phyloP scores from a whole-genome alignment of 2,797 vertebrate genomes.

The Rhabdophis nuchalis region DNA sequence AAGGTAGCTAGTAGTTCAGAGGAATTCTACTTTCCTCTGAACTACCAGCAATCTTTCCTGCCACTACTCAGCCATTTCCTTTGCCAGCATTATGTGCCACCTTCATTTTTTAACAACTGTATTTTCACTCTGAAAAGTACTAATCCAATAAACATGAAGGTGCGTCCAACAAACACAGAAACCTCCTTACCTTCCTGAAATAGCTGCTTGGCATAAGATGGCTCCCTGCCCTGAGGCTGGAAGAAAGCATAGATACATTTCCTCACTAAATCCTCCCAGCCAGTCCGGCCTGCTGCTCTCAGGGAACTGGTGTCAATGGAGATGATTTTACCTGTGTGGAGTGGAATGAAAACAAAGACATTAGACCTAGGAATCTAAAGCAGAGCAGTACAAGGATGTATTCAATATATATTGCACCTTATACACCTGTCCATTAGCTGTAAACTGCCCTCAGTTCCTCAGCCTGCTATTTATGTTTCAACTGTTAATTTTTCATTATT shows the following conservation, averaged over 20 bases:
- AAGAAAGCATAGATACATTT: constrained; percentile 98
- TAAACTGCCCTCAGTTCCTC: too few relatives aligned
- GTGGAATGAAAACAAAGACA: not conserved
- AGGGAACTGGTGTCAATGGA: constrained; percentile 94
- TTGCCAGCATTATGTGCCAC: constrained; percentile 7
- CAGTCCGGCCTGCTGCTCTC: constrained; percentile 86
- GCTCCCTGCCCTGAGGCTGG: constrained; percentile 92
- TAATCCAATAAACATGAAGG: constrained; percentile 38
- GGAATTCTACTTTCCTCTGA: not conserved
- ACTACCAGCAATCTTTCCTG: not conserved
- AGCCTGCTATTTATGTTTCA: not conserved
- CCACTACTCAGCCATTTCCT: constrained; percentile 43
- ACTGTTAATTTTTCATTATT: not conserved
- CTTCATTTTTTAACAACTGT: not conserved
- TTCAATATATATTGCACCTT: not conserved
- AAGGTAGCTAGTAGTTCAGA: not conserved
- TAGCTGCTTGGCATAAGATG: constrained; percentile 93
- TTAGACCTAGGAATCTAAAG: not conserved
- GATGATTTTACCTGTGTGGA: constrained; percentile 89
- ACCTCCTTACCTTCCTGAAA: constrained; percentile 87
- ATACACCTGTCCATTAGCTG: not conserved
- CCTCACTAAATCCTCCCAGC: constrained; percentile 94
- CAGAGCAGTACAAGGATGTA: not conserved
- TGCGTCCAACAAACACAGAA: constrained; percentile 26
- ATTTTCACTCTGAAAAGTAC: constrained; percentile 48